Percentiles rank a stretch among this genome's conserved stretches.
These are phyloP conservation scores for Callospermophilus lateralis DNA, from an alignment of 2,113 vertebrate species.

Conservation along the genomic window DNA sequence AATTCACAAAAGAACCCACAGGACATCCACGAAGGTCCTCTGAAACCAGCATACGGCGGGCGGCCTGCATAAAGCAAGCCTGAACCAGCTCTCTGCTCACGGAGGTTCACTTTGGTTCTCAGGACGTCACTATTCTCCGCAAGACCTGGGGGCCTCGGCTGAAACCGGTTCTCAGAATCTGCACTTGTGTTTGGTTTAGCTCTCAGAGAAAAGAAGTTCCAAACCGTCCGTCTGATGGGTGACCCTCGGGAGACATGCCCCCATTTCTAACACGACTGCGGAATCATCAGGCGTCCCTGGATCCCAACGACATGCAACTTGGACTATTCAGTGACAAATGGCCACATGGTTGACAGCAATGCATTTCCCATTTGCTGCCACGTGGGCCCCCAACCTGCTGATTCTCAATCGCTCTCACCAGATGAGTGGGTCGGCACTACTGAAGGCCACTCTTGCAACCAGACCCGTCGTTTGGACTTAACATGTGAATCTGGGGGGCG, in stretches of 20 bases:
- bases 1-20: not conserved
- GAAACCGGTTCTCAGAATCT: not conserved
- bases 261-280: not conserved
- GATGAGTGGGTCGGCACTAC: fast-evolving
- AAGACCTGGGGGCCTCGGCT: too few relatives aligned
- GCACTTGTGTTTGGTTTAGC: not conserved
- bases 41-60: fast-evolving
- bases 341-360: fast-evolving
- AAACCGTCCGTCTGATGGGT: not conserved
- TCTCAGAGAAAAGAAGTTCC: not conserved
- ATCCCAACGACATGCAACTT: too few relatives aligned
- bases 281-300: not conserved
- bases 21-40: not conserved
- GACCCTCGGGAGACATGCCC: not conserved
- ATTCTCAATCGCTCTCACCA: not conserved
- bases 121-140: fast-evolving
- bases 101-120: fast-evolving
- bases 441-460: not conserved
- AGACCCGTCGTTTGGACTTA: not conserved
- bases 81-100: not conserved
- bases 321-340: fast-evolving
- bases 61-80: not conserved
- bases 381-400: fast-evolving
- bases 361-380: not conserved
- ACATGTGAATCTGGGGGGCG: not conserved